Evolutionary conservation across 2,113 vertebrate genomes (phyloP).

Genomic region (Bostrychus sinensis): DNA sequence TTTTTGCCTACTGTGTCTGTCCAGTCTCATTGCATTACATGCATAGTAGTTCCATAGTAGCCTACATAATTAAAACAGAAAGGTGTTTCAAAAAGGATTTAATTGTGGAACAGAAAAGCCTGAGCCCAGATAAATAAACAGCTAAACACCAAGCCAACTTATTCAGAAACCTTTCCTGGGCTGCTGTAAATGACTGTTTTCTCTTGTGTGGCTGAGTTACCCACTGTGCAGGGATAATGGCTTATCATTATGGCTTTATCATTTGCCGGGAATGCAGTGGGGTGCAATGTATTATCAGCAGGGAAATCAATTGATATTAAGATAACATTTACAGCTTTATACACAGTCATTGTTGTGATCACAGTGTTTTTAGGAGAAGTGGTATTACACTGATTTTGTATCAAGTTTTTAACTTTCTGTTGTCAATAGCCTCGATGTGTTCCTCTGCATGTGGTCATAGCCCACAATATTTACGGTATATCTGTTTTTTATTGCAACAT

Average conservation of each 20-base stretch:
- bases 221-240: constrained; percentile 56
- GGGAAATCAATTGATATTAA: constrained; percentile 53
- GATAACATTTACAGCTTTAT: constrained; percentile 39
- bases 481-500: background rate
- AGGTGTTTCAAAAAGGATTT: background rate
- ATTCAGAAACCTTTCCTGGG: constrained; percentile 28
- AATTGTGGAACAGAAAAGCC: constrained; percentile 46
- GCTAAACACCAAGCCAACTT: constrained; percentile 30
- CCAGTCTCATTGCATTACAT: too few species aligned
- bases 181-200: constrained; percentile 47
- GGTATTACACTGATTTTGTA: constrained; percentile 24
- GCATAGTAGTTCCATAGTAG: constrained; percentile 16
- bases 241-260: constrained; percentile 66
- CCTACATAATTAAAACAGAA: constrained; percentile 28
- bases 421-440: background rate
- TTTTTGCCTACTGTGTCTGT: background rate
- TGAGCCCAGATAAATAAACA: constrained; percentile 13
- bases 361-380: constrained; percentile 13
- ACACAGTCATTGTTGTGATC: constrained; percentile 39
- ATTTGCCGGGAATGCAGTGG: constrained; percentile 45
- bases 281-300: constrained; percentile 56
- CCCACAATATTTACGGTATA: background rate
- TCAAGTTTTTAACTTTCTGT: constrained; percentile 14
- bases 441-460: background rate
- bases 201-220: constrained; percentile 24